phyloP scores from a whole-genome alignment of 2,113 vertebrate genomes.

The Fregata magnificens region DNA sequence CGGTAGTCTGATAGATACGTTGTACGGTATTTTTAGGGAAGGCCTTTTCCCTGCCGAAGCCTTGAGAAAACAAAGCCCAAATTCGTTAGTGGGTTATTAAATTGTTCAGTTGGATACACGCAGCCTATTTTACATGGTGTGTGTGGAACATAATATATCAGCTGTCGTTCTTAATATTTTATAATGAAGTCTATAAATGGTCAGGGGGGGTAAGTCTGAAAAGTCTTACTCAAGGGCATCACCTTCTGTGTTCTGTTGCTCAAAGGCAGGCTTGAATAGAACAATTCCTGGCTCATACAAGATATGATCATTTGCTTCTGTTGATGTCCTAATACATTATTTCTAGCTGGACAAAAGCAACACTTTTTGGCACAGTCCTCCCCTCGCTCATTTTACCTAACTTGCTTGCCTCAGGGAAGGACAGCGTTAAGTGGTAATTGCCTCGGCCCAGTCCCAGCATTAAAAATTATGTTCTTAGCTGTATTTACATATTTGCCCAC shows the following conservation, averaged over 20 bases:
- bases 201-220: background rate
- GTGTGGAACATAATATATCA: background rate
- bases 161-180: background rate
- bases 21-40: background rate
- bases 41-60: background rate
- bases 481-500: conserved; percentile 17
- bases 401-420: background rate
- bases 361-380: background rate
- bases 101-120: background rate
- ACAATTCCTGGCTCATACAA: background rate
- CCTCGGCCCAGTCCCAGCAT: background rate
- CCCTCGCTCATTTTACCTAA: background rate
- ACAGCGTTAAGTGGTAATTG: background rate
- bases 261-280: background rate
- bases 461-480: conserved; percentile 25
- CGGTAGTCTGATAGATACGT: accelerated
- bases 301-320: background rate
- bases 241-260: background rate
- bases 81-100: background rate
- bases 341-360: background rate
- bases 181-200: background rate
- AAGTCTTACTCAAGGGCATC: background rate
- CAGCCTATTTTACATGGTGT: background rate
- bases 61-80: background rate
- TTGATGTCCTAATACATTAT: background rate